Evolutionary conservation across 2,888 invertebrate species (phyloP), one percentile per base, ranked within the genome.

Genomic region (Cerastis leucographa): DNA sequence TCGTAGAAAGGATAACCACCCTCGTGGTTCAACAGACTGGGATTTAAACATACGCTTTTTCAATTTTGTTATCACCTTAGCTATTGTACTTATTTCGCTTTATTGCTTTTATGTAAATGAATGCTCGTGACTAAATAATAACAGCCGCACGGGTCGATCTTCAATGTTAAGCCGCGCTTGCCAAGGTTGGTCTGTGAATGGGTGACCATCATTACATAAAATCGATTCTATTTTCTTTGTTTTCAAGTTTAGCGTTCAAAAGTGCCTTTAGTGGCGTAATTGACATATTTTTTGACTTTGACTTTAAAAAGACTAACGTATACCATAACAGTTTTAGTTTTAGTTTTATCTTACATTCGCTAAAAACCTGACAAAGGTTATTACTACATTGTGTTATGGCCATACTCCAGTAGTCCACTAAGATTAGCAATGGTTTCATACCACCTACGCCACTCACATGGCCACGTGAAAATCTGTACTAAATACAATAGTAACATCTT

Each of bases 41-140:
- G 72, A 71, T 72, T 79, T 56, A 12, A 72, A 42, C 17, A 65
- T 22, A 49, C 22, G 40, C 64, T 46, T 72, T 78, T 78, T 72
- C 42, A 72, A 79, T 78, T 72, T 72, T 42, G 29, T 25, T 49
- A 65, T 72, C 19, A 71, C 40, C 35, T 42, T 35, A 56, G 17
- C 54, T 19, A n/a, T 64, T 64, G 40, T 71, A 64, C 14, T 49
- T 64, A 64, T 70, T 44, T 46, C 25, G 4, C 19, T 51, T 44
- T 9, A 61, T 61, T 61, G 49, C 2, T 61, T 69, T 35, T 35
- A 29, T n/a, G 6, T 42, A 25, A 62, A 70, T 35, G 17, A 54
- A 61, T 35, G 35, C 35, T 35, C 35, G 35, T 35, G 35, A 3
- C 35, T 35, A 35, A 35, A 35, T 35, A 35, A 35, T 35, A 35